Evolutionary conservation across 23 tunicate genomes (phyloP).

Genomic region (Clavelina lepadiformis): DNA sequence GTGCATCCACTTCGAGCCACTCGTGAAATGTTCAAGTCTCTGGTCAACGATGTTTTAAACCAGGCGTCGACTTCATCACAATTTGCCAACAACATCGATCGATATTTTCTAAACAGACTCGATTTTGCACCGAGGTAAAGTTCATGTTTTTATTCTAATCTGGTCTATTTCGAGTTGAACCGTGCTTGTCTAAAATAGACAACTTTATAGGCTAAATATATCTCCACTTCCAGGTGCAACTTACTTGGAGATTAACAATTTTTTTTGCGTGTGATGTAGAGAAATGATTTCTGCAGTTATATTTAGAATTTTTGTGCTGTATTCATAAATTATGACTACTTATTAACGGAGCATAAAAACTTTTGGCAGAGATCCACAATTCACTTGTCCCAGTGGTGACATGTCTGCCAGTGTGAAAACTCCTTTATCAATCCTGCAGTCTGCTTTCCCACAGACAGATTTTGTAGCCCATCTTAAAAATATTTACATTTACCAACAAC

Average conservation of each 20-base stretch:
- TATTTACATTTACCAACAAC: conserved; percentile 38
- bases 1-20: conserved; percentile 26
- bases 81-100: conserved; percentile 62
- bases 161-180: neutral
- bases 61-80: conserved; percentile 24
- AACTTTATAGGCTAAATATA: no score
- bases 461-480: conserved; percentile 13
- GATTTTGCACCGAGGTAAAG: conserved; percentile 69
- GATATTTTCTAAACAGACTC: conserved; percentile 37
- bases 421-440: conserved; percentile 11
- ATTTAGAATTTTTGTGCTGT: no score
- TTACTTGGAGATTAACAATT: no score
- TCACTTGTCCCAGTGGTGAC: conserved; percentile 33
- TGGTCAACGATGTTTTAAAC: conserved; percentile 34
- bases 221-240: no score
- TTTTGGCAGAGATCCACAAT: conserved; percentile 15
- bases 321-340: no score
- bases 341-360: no score
- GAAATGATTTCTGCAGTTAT: no score
- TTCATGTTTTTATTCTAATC: neutral
- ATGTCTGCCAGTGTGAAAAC: conserved; percentile 6
- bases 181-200: no score
- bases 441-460: conserved; percentile 20
- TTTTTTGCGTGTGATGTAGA: no score
- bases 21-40: conserved; percentile 27